phyloP scores from a whole-genome alignment of 2,113 vertebrate genomes.

The Nothoprocta perdicaria region DNA sequence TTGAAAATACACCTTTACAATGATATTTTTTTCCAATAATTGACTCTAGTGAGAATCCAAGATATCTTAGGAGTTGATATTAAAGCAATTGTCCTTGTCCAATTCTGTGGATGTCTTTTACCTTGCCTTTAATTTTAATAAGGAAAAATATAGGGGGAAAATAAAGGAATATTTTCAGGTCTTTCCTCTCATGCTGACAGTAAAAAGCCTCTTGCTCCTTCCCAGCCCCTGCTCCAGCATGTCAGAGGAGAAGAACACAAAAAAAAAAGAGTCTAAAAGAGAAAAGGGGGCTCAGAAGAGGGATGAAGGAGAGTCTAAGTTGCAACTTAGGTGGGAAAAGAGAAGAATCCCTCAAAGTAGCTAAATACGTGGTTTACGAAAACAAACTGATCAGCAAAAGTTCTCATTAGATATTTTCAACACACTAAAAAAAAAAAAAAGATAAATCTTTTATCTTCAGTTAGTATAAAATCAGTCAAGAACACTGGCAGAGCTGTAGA shows the following conservation, averaged over 20 bases:
- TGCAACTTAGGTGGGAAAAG: background rate
- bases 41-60: background rate
- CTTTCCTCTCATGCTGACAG: background rate
- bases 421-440: background rate
- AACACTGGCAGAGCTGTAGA: background rate
- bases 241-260: background rate
- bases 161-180: background rate
- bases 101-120: background rate
- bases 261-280: background rate
- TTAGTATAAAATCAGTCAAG: background rate
- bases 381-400: background rate
- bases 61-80: background rate
- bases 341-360: background rate
- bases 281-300: background rate
- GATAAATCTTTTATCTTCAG: background rate
- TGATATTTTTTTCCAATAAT: background rate
- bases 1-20: background rate
- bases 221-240: background rate
- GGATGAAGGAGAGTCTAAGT: background rate
- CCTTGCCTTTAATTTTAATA: background rate
- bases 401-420: background rate
- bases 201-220: background rate
- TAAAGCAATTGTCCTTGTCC: background rate
- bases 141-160: background rate
- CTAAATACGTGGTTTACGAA: background rate